Conservation (phyloP, 1,140 invertebrate species). For the Leptinotarsa undecemlineata region DNA sequence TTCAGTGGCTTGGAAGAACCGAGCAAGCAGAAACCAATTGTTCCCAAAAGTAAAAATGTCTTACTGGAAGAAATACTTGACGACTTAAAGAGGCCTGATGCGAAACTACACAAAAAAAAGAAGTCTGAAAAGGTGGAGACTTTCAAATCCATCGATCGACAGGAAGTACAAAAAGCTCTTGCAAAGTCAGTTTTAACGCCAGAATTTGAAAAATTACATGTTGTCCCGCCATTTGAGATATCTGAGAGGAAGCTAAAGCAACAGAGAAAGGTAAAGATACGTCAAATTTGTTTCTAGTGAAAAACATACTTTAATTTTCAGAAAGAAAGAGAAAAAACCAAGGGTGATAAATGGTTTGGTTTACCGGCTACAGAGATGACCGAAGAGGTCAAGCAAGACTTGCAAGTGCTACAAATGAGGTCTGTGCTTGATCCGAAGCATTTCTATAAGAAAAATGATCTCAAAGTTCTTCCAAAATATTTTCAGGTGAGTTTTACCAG, state of each 20-base stretch:
- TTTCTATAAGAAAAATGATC: constrained; percentile 93
- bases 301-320: constrained; percentile 41
- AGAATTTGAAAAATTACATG: constrained; percentile 68
- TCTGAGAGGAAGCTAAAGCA: constrained; percentile 63
- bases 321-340: constrained; percentile 73
- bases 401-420: constrained; percentile 89
- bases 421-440: constrained; percentile 88
- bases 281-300: not conserved
- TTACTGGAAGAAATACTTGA: constrained; percentile 25
- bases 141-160: constrained; percentile 46
- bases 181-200: constrained; percentile 65
- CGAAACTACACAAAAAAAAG: constrained; percentile 16
- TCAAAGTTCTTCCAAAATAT: constrained; percentile 85
- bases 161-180: constrained; percentile 63
- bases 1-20: constrained; percentile 38
- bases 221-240: constrained; percentile 64
- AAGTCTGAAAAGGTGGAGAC: constrained; percentile 44
- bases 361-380: constrained; percentile 86
- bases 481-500: constrained; percentile 70
- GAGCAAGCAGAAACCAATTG: constrained; percentile 20
- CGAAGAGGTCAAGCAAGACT: constrained; percentile 82
- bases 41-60: constrained; percentile 30
- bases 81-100: constrained; percentile 12
- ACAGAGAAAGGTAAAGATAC: constrained; percentile 62
- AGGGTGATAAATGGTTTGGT: constrained; percentile 85